A percentile compares a stretch with the other conserved stretches of the same genome.
These are phyloP conservation scores for Corythoichthys intestinalis DNA, from an alignment of 2,113 vertebrate species.

Conservation along the genomic window DNA sequence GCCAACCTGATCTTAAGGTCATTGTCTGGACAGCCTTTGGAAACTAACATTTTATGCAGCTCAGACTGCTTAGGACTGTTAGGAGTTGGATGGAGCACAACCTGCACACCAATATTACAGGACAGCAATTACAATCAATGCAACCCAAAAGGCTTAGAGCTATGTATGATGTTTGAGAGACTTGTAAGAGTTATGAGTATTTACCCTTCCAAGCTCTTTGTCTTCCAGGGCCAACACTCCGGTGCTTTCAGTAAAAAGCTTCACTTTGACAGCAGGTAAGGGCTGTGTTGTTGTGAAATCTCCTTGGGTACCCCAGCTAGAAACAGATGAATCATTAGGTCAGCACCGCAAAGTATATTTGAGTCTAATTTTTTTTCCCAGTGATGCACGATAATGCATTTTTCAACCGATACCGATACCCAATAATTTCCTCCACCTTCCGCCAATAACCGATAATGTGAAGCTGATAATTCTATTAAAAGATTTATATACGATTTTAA, in stretches of 20 bases:
- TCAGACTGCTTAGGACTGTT: constrained; percentile 97
- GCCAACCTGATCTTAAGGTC: constrained; percentile 97
- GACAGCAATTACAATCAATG: not conserved
- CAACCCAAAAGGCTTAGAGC: not conserved
- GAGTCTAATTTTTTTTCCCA: not conserved
- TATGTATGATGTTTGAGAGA: not conserved
- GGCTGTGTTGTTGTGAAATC: constrained; percentile 96
- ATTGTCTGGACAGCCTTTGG: constrained; percentile 92
- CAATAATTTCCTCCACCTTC: too few relatives aligned
- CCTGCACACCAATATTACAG: constrained; percentile 64
- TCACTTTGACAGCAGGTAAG: constrained; percentile 94
- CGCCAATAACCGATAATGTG: too few relatives aligned
- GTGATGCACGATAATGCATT: too few relatives aligned
- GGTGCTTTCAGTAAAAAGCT: constrained; percentile 96
- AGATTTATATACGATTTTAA: too few relatives aligned
- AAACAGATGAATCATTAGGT: constrained; percentile 4
- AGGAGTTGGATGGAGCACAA: constrained; percentile 94
- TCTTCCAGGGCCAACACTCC: constrained; percentile 96
- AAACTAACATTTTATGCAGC: constrained; percentile 94
- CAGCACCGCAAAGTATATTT: not conserved
- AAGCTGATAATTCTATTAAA: too few relatives aligned
- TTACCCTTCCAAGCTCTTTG: constrained; percentile 94
- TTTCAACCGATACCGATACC: too few relatives aligned
- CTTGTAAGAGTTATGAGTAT: not conserved
- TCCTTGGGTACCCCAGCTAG: constrained; percentile 96